Conservation (phyloP, 2,113 vertebrate species). For the Genyomyrus donnyi region DNA sequence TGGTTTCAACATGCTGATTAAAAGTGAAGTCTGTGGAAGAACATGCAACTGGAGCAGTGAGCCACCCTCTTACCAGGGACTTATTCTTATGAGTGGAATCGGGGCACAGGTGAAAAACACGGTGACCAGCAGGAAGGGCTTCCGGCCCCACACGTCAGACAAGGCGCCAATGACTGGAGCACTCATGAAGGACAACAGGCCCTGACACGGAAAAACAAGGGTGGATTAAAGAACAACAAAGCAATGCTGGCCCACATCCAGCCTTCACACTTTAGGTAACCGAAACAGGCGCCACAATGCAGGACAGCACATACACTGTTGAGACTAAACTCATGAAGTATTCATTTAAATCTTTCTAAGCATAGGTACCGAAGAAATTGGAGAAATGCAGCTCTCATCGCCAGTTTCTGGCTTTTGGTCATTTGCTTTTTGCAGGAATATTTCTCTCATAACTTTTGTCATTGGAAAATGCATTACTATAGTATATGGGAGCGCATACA, state of each 20-base stretch:
- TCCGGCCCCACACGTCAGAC: conserved; percentile 81
- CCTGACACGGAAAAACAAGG: conserved; percentile 46
- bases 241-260: background rate
- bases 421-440: background rate
- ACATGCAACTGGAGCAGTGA: background rate
- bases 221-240: conserved; percentile 18
- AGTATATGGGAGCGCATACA: background rate
- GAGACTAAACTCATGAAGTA: background rate
- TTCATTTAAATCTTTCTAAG: background rate
- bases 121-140: conserved; percentile 75
- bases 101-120: conserved; percentile 86
- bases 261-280: background rate
- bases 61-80: conserved; percentile 68
- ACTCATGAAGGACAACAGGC: conserved; percentile 85
- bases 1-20: background rate
- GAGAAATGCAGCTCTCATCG: background rate
- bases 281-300: background rate
- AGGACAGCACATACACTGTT: no score
- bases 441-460: background rate
- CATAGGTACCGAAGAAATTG: background rate
- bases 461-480: background rate
- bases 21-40: background rate
- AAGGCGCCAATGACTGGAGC: conserved; percentile 79
- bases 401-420: background rate
- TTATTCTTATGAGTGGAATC: conserved; percentile 83